A percentile compares a stretch with the other conserved stretches of the same genome.
Evolutionary conservation across 2,888 invertebrate genomes (phyloP).

Genomic region (Dicyrtomina minuta): DNA sequence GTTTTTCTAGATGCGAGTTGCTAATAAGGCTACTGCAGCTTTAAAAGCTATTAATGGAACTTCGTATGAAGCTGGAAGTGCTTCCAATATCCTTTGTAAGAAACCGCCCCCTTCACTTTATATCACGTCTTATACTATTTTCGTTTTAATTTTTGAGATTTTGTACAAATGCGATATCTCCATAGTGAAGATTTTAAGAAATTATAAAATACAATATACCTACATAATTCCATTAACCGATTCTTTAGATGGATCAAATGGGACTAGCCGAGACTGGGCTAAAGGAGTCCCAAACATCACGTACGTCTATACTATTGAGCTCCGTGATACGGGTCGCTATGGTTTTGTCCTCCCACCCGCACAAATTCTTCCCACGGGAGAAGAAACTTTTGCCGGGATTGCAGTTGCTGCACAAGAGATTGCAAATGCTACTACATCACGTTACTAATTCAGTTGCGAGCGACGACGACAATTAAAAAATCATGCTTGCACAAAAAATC

Average conservation of each 20-base stretch:
- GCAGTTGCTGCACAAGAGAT: constrained; percentile 43
- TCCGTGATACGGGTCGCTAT: constrained; percentile 57
- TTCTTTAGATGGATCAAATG: constrained; percentile 39
- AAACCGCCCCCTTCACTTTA: not conserved
- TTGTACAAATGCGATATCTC: too few relatives aligned
- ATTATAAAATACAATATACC: too few relatives aligned
- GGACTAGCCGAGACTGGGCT: constrained; percentile 52
- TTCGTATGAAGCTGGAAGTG: constrained; percentile 54
- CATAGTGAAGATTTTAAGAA: too few relatives aligned
- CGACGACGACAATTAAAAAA: too few relatives aligned
- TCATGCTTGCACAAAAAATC: too few relatives aligned
- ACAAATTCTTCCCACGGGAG: constrained; percentile 55
- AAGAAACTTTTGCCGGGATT: constrained; percentile 50
- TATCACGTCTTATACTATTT: too few relatives aligned
- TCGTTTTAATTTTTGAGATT: not conserved
- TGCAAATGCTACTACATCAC: not conserved
- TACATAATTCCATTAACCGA: not conserved
- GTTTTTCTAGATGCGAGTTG: constrained; percentile 46
- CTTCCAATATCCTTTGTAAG: constrained; percentile 52
- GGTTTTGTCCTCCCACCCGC: constrained; percentile 58
- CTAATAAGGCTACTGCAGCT: constrained; percentile 54
- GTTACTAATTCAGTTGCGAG: too few relatives aligned
- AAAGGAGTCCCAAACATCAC: constrained; percentile 46
- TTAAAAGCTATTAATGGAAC: constrained; percentile 55
- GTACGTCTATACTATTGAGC: constrained; percentile 58